phyloP scores from a whole-genome alignment of 2,888 invertebrate species.

The Microplitis manilae region DNA sequence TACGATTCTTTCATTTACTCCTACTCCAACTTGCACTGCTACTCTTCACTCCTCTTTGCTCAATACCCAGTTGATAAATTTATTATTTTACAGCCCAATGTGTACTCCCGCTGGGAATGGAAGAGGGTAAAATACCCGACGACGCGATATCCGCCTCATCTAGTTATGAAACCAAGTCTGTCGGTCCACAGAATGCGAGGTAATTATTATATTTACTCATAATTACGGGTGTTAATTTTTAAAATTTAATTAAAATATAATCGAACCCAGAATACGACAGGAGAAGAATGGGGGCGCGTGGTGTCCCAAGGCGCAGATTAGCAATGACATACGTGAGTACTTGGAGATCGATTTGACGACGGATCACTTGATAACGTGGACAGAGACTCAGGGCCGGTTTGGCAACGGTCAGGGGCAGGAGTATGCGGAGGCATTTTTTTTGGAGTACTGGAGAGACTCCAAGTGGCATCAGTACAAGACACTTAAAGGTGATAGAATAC shows the following conservation, averaged over 20 bases:
- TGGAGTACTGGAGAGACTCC: conserved; percentile 85
- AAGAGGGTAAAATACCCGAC: conserved; percentile 87
- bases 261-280: conserved; percentile 80
- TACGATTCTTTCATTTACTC: conserved; percentile 34
- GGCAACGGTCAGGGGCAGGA: conserved; percentile 93
- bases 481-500: conserved; percentile 81
- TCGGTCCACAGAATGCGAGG: conserved; percentile 91
- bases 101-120: conserved; percentile 87
- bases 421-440: conserved; percentile 86
- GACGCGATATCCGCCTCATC: conserved; percentile 89
- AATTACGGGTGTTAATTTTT: not conserved
- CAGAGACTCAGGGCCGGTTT: conserved; percentile 92
- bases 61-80: not conserved
- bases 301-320: conserved; percentile 90
- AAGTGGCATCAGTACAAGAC: conserved; percentile 88
- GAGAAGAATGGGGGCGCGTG: conserved; percentile 93
- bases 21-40: not conserved
- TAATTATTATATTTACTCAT: conserved; percentile 67
- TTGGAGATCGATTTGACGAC: conserved; percentile 85
- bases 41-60: not conserved
- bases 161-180: conserved; percentile 87
- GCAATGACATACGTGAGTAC: conserved; percentile 84
- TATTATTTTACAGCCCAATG: conserved; percentile 75
- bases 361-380: conserved; percentile 85
- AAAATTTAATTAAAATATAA: not conserved